These are phyloP conservation scores for Anguilla anguilla DNA, from an alignment of 2,797 vertebrate genomes.

Conservation along the genomic window DNA sequence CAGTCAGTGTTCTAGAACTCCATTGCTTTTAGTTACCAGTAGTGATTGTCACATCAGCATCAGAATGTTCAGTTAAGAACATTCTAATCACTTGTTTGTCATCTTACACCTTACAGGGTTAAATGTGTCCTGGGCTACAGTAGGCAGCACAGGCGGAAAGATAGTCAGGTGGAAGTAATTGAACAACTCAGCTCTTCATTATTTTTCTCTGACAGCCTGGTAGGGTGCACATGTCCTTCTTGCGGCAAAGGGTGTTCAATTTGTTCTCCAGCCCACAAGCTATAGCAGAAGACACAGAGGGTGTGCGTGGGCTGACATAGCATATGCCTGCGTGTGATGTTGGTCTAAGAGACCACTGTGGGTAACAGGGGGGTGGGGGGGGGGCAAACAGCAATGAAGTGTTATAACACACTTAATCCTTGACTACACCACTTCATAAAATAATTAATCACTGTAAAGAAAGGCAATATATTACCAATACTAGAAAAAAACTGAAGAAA, in stretches of 20 bases:
- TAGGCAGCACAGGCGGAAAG: not conserved
- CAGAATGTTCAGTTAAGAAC: too few species aligned
- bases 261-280: not conserved
- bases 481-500: not conserved
- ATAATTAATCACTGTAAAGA: not conserved
- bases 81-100: too few species aligned
- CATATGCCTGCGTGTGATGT: not conserved
- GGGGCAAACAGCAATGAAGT: not conserved
- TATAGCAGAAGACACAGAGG: not conserved
- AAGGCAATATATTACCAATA: not conserved
- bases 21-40: too few species aligned
- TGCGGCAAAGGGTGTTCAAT: not conserved
- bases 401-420: not conserved
- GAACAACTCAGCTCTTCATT: not conserved
- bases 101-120: not conserved
- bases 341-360: not conserved
- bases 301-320: not conserved
- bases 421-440: not conserved
- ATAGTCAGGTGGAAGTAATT: not conserved
- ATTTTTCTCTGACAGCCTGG: not conserved
- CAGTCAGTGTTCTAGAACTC: too few species aligned
- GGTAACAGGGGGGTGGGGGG: not conserved
- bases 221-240: not conserved
- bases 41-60: too few species aligned
- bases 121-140: not conserved